Evolutionary conservation across 2,888 invertebrate genomes (phyloP).

Genomic region (Harpagoxenus sublaevis): DNA sequence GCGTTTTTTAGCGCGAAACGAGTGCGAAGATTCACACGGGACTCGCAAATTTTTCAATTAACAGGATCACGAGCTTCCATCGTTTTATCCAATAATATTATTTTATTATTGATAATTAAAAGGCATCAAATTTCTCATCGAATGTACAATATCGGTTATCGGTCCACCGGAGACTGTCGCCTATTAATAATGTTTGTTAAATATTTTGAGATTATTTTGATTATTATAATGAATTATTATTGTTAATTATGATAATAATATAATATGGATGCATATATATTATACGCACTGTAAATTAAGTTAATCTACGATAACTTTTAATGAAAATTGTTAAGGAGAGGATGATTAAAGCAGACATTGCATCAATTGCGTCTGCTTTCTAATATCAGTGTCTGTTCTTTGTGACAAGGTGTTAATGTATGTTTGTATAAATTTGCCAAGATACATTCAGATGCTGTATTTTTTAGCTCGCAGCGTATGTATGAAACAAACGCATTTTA

Average conservation of each 20-base stretch:
- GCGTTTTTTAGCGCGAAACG: conserved; percentile 3
- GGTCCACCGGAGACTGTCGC: background rate
- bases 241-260: conserved; percentile 28
- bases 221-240: conserved; percentile 5
- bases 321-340: background rate
- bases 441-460: conserved; percentile 16
- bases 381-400: conserved; percentile 17
- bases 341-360: conserved; percentile 8
- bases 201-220: conserved; percentile 26
- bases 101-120: conserved; percentile 43
- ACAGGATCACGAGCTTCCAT: conserved; percentile 36
- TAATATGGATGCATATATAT: background rate
- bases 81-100: conserved; percentile 17
- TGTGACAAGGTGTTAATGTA: conserved; percentile 15
- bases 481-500: background rate
- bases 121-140: background rate
- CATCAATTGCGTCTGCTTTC: background rate
- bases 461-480: background rate
- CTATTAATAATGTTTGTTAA: conserved; percentile 14
- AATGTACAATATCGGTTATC: conserved; percentile 11
- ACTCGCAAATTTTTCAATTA: conserved; percentile 42
- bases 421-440: conserved; percentile 34
- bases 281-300: conserved; percentile 18
- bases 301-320: conserved; percentile 10
- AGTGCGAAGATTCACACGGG: conserved; percentile 18